Conservation (phyloP, 2,113 vertebrate genomes). For the Excalfactoria chinensis region DNA sequence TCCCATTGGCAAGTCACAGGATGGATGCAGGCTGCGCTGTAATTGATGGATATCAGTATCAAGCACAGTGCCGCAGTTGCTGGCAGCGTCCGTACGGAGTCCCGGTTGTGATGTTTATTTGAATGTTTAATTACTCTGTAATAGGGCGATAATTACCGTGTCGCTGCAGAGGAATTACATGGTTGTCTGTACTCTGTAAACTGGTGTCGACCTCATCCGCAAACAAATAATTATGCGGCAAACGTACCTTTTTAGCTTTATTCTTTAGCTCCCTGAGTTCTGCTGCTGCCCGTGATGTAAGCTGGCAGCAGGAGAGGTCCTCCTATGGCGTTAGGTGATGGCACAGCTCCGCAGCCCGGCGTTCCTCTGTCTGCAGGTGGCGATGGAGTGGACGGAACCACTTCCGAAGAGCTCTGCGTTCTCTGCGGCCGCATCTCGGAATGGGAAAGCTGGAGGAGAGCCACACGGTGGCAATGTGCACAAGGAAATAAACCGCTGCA, state of each 20-base stretch:
- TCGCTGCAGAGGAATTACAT: constrained; percentile 39
- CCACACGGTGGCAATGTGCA: constrained; percentile 78
- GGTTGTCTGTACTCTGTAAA: constrained; percentile 8
- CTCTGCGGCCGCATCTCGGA: background rate
- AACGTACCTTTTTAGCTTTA: constrained; percentile 62
- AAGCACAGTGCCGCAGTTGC: background rate
- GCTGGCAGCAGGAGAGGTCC: background rate
- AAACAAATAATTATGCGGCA: constrained; percentile 55
- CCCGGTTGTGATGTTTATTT: constrained; percentile 52
- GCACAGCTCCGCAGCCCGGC: background rate
- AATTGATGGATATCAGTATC: background rate
- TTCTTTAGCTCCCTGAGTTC: background rate
- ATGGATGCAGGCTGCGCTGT: background rate
- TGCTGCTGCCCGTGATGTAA: accelerated
- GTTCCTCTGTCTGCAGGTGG: background rate
- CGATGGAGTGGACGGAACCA: background rate
- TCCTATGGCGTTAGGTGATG: background rate
- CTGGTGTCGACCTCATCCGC: constrained; percentile 46
- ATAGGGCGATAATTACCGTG: constrained; percentile 66
- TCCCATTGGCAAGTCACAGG: background rate
- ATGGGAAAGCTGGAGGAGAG: too few species aligned
- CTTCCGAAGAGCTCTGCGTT: background rate
- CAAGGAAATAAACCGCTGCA: constrained; percentile 62
- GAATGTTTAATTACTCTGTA: constrained; percentile 70
- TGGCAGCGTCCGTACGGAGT: constrained; percentile 45